These are phyloP conservation scores for Phylloscopus trochiloides DNA, from an alignment of 2,113 vertebrate genomes.

Conservation along the genomic window DNA sequence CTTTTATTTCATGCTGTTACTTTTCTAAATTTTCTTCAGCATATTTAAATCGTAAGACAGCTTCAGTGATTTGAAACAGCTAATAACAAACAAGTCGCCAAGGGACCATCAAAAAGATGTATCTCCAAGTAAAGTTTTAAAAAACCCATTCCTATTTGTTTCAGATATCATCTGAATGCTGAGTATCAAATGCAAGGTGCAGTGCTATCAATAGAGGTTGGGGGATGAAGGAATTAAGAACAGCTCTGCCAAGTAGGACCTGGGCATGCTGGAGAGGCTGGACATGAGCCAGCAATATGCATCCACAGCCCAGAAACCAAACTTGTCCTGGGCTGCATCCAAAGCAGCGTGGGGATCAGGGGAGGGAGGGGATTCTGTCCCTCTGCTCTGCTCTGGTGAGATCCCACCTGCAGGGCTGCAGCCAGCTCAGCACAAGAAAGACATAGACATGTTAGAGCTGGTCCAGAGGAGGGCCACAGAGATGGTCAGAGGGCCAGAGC, in stretches of 20 bases:
- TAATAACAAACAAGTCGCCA: not conserved
- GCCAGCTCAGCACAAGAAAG: not conserved
- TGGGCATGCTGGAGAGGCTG: not conserved
- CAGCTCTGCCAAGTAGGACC: fast-evolving
- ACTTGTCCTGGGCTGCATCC: not conserved
- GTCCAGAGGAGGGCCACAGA: not conserved
- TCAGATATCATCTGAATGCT: not conserved
- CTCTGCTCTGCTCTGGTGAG: not conserved
- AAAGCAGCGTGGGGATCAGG: fast-evolving
- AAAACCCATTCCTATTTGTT: fast-evolving
- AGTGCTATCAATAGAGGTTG: not conserved
- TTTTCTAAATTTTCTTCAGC: not conserved
- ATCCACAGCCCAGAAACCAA: not conserved
- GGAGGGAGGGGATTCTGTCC: not conserved
- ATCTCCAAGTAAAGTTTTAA: not conserved
- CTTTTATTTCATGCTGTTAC: not conserved
- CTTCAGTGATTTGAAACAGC: not conserved
- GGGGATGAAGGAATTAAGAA: too few species aligned
- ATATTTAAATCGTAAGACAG: not conserved
- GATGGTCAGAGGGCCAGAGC: not conserved
- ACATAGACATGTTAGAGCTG: not conserved
- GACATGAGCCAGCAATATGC: not conserved
- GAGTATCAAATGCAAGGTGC: not conserved
- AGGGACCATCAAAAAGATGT: not conserved
- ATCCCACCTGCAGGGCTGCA: not conserved